Percentiles rank a stretch among this genome's conserved stretches.
Evolutionary conservation across 2,113 vertebrate genomes (phyloP).

Genomic region (Macaca mulatta): DNA sequence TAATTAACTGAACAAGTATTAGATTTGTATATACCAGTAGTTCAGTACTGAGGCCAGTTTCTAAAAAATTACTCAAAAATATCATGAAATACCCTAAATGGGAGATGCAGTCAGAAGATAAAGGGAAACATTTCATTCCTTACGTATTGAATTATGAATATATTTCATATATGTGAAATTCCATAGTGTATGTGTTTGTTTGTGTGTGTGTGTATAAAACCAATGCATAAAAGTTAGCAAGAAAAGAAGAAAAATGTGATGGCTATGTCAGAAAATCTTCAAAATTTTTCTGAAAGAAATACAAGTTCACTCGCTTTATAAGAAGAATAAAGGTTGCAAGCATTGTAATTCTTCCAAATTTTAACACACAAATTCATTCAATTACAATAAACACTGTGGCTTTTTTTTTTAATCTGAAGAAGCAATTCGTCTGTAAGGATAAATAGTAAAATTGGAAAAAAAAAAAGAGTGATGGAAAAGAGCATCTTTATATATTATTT

Average conservation of each 20-base stretch:
- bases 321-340: background rate
- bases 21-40: background rate
- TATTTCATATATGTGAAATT: background rate
- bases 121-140: background rate
- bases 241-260: background rate
- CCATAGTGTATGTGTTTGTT: background rate
- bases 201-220: background rate
- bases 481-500: background rate
- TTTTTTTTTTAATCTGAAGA: background rate
- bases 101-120: background rate
- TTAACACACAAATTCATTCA: background rate
- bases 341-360: background rate
- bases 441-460: background rate
- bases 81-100: background rate
- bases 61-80: background rate
- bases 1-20: background rate
- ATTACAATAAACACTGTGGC: background rate
- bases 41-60: background rate
- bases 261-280: background rate
- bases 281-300: background rate
- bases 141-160: background rate
- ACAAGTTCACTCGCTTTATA: background rate
- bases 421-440: background rate
- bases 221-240: background rate
- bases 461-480: background rate